Evolutionary conservation across 2,888 invertebrate species (phyloP), one percentile per base, ranked within the genome.

Genomic region (Eucera pruinosa): DNA sequence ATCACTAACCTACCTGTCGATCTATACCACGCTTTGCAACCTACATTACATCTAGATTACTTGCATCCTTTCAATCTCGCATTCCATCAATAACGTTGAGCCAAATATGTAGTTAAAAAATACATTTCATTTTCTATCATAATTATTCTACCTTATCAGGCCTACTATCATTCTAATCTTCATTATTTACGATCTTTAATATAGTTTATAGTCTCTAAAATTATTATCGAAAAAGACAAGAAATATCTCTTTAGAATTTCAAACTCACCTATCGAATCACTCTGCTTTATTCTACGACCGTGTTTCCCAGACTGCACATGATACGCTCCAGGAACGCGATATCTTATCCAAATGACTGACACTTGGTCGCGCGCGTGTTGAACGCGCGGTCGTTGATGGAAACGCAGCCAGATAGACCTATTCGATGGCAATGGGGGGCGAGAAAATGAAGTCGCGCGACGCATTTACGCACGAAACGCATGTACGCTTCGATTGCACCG

Each of bases 321-420:
- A 20, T 15, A 4, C 25, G 20, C 13, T 20, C 27, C n/a, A 55
- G 36, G 13, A 36, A 47, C 65, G 30, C 36, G 45, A 25, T 66
- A 55, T 66, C 45, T 36, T 47, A 47, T 57, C 25, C 45, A 27
- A 50, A 36, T 25, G 41, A 52, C 33, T 36, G 67, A 71, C 66
- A 52, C 41, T 36, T 48, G 67, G 39, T 39, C 65, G 54, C 52
- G 30, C 60, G 45, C 33, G n/a, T n/a, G 52, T 52, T 54, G 48
- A 23, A 47, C 39, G 47, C 15, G 62, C 11, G 9, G 20, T 30
- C 66, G 66, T 67, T 27, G 30, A 50, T 57, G 33, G 33, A 57
- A 67, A 71, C 65, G 57, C 39, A n/a, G 39, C 66, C 30, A 66
- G 48, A 55, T 48, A 41, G 33, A 39, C 36, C 33, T 20, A 25